Conservation (phyloP, 2,888 invertebrate species). For the Eupithecia subumbrata region DNA sequence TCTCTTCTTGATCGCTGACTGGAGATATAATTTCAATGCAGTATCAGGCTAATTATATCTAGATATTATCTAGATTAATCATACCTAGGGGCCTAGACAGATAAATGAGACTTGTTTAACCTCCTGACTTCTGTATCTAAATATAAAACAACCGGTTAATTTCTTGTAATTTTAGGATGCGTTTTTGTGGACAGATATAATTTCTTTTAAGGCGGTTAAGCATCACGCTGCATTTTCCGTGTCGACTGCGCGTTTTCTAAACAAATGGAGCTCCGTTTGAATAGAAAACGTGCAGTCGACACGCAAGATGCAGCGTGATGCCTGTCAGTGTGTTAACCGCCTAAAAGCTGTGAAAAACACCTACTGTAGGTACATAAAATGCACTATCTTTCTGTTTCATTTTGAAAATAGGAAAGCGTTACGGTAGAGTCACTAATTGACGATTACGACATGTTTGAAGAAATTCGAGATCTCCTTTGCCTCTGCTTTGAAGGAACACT, state of each 20-base stretch:
- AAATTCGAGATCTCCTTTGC: neutral
- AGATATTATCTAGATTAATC: slow-evolving; percentile 2
- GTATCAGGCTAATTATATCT: neutral
- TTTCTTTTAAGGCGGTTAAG: too few species aligned
- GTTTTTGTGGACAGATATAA: neutral
- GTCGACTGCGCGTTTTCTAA: too few species aligned
- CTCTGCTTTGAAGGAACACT: neutral
- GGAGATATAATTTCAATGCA: neutral
- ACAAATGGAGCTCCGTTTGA: too few species aligned
- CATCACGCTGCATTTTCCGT: too few species aligned
- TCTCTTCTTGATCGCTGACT: slow-evolving; percentile 39
- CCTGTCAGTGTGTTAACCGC: too few species aligned
- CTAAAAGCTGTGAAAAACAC: too few species aligned
- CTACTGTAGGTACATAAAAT: neutral
- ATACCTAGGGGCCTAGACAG: neutral
- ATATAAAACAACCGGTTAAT: neutral
- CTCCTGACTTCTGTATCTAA: neutral
- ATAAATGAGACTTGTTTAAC: neutral
- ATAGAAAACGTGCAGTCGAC: too few species aligned
- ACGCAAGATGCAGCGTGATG: too few species aligned
- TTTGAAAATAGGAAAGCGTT: neutral
- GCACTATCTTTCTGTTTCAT: neutral
- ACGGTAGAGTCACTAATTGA: neutral
- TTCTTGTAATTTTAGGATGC: neutral
- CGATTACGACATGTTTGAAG: neutral